Evolutionary conservation across 2,113 vertebrate species (phyloP).

Genomic region (Mobula birostris): DNA sequence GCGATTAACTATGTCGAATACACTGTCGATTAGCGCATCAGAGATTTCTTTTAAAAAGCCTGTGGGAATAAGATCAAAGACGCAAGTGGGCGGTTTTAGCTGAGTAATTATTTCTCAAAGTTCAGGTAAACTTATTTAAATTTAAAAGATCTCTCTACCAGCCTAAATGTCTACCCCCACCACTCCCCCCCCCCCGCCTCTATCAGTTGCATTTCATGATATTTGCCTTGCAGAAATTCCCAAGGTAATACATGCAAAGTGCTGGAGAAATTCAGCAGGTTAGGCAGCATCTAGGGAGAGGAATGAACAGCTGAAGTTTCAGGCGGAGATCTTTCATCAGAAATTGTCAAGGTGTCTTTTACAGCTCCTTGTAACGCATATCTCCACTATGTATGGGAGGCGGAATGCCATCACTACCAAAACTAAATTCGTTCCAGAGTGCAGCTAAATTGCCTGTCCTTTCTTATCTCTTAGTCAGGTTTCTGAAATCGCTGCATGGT

Average conservation of each 20-base stretch:
- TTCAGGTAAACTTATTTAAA: too few relatives aligned
- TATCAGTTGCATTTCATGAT: neutral
- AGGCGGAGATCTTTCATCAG: too few relatives aligned
- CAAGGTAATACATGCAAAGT: neutral
- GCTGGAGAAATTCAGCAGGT: too few relatives aligned
- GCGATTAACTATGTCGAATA: too few relatives aligned
- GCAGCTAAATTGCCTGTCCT: neutral
- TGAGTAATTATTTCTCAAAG: too few relatives aligned
- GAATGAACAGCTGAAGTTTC: too few relatives aligned
- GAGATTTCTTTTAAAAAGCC: too few relatives aligned
- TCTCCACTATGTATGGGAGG: neutral
- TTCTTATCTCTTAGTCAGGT: neutral
- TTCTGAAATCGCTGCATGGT: neutral
- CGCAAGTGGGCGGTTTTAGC: too few relatives aligned
- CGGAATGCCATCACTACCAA: neutral
- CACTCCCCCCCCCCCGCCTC: neutral
- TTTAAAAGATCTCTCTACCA: too few relatives aligned
- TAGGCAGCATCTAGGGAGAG: too few relatives aligned
- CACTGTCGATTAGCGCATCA: too few relatives aligned
- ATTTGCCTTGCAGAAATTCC: neutral
- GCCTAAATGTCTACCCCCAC: neutral
- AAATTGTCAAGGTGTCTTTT: neutral
- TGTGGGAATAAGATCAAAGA: too few relatives aligned
- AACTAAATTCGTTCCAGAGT: neutral
- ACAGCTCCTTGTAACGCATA: neutral